Evolutionary conservation across 2,113 vertebrate genomes (phyloP).

Genomic region (Mustelus asterias): DNA sequence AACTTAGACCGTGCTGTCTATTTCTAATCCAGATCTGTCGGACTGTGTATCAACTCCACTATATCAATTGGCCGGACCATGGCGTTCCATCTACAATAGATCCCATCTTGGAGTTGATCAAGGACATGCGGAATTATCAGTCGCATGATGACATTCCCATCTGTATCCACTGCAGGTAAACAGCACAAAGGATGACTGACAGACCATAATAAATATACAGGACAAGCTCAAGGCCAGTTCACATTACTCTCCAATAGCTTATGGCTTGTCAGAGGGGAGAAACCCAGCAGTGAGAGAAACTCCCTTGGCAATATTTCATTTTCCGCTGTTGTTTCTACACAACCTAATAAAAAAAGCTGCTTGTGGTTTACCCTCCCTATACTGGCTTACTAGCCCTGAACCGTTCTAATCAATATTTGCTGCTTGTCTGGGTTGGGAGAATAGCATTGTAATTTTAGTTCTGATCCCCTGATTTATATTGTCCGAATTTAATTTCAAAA

Average conservation of each 20-base stretch:
- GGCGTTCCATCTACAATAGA: constrained; percentile 78
- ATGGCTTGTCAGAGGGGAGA: background rate
- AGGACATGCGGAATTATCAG: constrained; percentile 74
- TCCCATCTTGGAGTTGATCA: constrained; percentile 78
- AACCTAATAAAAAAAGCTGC: background rate
- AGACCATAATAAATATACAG: background rate
- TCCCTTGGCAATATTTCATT: background rate
- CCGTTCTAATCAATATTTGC: background rate
- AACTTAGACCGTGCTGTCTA: background rate
- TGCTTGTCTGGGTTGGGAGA: background rate
- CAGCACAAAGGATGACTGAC: background rate
- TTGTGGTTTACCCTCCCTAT: background rate
- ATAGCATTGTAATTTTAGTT: background rate
- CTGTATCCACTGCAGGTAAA: constrained; percentile 93
- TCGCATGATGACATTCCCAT: constrained; percentile 67
- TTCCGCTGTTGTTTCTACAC: background rate
- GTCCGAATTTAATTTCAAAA: background rate
- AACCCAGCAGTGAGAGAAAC: background rate
- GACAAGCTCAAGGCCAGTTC: background rate
- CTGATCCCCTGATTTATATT: background rate
- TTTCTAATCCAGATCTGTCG: constrained; percentile 54
- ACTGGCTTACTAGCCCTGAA: too few relatives aligned
- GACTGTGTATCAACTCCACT: constrained; percentile 83
- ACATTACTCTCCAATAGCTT: background rate
- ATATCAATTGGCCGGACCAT: constrained; percentile 90